A percentile compares a stretch with the other conserved stretches of the same genome.
These are phyloP conservation scores for Tipula confusa DNA, from an alignment of 2,888 invertebrate species.

Conservation along the genomic window DNA sequence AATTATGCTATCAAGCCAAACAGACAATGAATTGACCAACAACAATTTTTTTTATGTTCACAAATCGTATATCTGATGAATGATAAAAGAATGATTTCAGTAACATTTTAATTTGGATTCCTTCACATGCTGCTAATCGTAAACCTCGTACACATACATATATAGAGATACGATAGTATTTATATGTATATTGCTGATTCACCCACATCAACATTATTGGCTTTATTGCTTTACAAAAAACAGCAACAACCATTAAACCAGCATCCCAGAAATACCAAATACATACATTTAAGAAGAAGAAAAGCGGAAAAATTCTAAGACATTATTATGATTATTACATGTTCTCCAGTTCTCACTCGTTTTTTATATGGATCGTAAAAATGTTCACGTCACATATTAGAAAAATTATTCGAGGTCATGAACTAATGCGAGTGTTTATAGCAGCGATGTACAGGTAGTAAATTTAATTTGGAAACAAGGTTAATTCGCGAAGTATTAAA, in stretches of 20 bases:
- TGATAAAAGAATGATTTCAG: neutral
- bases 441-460: neutral
- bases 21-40: neutral
- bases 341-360: neutral
- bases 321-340: neutral
- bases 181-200: neutral
- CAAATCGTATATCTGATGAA: neutral
- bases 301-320: neutral
- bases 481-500: neutral
- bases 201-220: neutral
- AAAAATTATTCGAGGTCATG: neutral
- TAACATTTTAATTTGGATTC: constrained; percentile 20
- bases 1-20: neutral
- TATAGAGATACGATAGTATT: neutral
- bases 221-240: neutral
- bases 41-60: neutral
- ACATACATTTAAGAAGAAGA: neutral
- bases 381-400: neutral
- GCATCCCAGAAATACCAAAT: neutral
- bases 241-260: neutral
- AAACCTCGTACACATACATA: neutral
- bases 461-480: neutral
- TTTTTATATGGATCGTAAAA: neutral
- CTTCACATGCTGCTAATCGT: neutral
- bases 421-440: neutral